A percentile compares a stretch with the other conserved stretches of the same genome.
These are phyloP conservation scores for Shargacucullia verbasci DNA, from an alignment of 2,888 invertebrate genomes.

Conservation along the genomic window DNA sequence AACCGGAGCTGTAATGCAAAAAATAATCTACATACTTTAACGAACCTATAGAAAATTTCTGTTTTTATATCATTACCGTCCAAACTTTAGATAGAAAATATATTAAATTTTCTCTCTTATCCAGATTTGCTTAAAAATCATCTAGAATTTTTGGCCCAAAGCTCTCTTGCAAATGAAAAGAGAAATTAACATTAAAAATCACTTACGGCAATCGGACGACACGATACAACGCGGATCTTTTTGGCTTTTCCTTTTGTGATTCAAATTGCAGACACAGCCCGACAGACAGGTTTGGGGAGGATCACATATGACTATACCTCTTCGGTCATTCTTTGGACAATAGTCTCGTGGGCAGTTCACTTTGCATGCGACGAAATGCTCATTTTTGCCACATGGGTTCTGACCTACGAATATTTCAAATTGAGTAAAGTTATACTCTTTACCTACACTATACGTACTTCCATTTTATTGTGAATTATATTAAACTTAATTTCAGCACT, in stretches of 20 bases:
- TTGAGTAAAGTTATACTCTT: too few species aligned
- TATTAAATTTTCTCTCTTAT: too few species aligned
- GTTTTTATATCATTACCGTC: too few species aligned
- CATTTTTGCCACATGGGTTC: constrained; percentile 62
- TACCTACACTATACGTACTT: too few species aligned
- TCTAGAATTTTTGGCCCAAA: too few species aligned
- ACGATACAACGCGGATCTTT: constrained; percentile 56
- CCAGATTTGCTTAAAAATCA: too few species aligned
- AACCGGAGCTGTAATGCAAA: constrained; percentile 60
- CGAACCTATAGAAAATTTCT: too few species aligned
- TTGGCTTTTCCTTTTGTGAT: constrained; percentile 24
- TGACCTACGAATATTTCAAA: constrained; percentile 63
- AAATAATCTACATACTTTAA: too few species aligned
- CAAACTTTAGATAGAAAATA: too few species aligned
- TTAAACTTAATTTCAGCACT: too few species aligned
- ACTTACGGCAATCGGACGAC: constrained; percentile 15
- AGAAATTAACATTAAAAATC: neutral
- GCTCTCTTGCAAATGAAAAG: too few species aligned
- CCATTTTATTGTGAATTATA: too few species aligned
- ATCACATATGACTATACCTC: constrained; percentile 53
- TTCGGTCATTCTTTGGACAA: constrained; percentile 63
- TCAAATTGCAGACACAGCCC: constrained; percentile 34
- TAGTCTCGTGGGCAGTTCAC: constrained; percentile 50
- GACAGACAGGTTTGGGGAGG: constrained; percentile 52
- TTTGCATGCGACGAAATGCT: constrained; percentile 54